Evolutionary conservation across 2,797 vertebrate genomes (phyloP), one percentile per base, ranked within the genome.

Genomic region (Enteromius mattozi): DNA sequence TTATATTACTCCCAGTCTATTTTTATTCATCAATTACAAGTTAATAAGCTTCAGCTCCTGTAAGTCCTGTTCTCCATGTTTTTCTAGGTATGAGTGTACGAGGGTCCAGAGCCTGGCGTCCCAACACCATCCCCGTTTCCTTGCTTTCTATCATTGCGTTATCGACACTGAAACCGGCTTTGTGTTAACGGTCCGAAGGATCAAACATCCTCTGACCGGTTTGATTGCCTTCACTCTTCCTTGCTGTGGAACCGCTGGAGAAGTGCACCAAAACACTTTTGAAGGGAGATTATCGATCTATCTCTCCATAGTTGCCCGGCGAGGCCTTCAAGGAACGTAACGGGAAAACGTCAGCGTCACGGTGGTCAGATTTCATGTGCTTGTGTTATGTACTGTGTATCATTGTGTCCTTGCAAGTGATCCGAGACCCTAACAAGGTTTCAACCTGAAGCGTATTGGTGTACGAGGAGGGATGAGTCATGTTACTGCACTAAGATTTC

Each of bases 81-180:
- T 40, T 2, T 93, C 1, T 92, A 98, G 97, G 94, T 96, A 96
- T 97, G 96, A 97, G 96, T 42, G 97, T 97, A 66, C 94, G 94
- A 66, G 98, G 97, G 80, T 97, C 96, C 8, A 91, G 92, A n/a
- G 94, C 94, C 21, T 90, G 94, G 82, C 87, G 92, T 56, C 86
- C 88, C 24, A 93, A 75, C 68, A 75, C 88, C 87, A 92, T 92
- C 85, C 90, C 90, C 17, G 27, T 93, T 45, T 93, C 91, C 76
- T 89, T 95, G 90, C 92, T 94, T 84, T 88, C 96, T 49, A 69
- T 92, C 84, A 80, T 95, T 42, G 70, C 95, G 78, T 88, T 92
- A 91, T 94, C 92, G 86, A 93, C 94, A 88, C 94, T 93, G 89
- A 93, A 92, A 88, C 93, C 93, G 47, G 92, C 93, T 33, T 94